phyloP scores from a whole-genome alignment of 2,797 vertebrate species.

The Falco peregrinus region DNA sequence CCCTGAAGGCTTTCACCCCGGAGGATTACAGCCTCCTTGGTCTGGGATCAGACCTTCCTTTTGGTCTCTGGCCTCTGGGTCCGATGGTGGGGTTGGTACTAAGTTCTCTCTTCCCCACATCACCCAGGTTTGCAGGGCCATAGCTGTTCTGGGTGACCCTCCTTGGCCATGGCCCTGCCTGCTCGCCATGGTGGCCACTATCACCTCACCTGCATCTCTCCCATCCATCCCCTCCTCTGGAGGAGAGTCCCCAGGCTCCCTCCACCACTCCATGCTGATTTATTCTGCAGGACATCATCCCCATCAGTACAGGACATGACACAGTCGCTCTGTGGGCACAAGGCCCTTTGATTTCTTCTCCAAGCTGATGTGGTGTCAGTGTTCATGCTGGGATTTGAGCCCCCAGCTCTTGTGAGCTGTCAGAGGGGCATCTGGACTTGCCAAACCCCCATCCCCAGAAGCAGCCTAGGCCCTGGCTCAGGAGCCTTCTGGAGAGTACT shows the following conservation, averaged over 20 bases:
- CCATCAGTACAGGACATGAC: neutral
- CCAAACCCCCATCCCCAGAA: neutral
- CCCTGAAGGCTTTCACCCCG: neutral
- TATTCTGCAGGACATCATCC: neutral
- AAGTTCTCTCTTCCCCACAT: neutral
- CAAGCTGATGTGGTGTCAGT: neutral
- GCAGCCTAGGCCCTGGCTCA: neutral
- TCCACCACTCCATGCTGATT: neutral
- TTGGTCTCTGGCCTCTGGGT: neutral
- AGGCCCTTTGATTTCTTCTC: neutral
- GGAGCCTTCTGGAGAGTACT: neutral
- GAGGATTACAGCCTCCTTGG: fast-evolving
- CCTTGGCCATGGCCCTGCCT: neutral
- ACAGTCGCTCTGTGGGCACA: neutral
- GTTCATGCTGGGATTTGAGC: fast-evolving
- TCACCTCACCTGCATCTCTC: neutral
- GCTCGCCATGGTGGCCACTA: neutral
- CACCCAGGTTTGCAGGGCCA: neutral
- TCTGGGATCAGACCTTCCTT: neutral
- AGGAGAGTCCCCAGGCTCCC: neutral
- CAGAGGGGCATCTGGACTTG: neutral
- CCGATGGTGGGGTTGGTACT: neutral
- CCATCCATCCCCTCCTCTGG: neutral
- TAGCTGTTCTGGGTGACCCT: neutral
- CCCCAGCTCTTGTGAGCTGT: neutral